These are phyloP conservation scores for Drosophila lini DNA, from an alignment of 1,140 invertebrate genomes.

Conservation along the genomic window DNA sequence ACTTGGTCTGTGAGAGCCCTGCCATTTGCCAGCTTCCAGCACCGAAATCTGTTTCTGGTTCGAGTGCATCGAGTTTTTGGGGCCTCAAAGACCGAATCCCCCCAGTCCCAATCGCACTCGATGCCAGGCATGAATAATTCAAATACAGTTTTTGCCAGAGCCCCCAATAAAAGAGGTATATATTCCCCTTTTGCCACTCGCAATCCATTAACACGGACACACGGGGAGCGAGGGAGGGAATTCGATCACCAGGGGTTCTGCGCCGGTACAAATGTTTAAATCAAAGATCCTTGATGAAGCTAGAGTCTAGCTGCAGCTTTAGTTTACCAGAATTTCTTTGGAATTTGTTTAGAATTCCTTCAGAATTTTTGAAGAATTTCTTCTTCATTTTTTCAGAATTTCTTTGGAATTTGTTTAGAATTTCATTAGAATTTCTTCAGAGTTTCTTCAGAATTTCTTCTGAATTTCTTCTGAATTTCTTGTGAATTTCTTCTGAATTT, in stretches of 20 bases:
- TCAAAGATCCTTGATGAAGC: neutral
- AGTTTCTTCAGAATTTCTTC: too few species aligned
- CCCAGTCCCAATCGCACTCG: constrained; percentile 20
- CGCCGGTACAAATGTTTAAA: neutral
- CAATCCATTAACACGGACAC: constrained; percentile 22
- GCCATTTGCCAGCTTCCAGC: neutral
- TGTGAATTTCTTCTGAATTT: too few species aligned
- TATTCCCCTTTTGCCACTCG: neutral
- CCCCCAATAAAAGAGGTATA: neutral
- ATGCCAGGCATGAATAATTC: constrained; percentile 37
- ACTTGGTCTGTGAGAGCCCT: constrained; percentile 3
- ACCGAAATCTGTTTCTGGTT: neutral
- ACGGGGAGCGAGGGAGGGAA: neutral
- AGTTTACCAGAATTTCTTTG: too few species aligned
- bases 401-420: too few species aligned
- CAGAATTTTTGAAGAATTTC: too few species aligned
- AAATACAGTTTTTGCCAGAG: constrained; percentile 20
- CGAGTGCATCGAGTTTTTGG: constrained; percentile 20
- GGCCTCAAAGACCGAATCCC: constrained; percentile 27
- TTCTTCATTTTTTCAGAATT: too few species aligned
- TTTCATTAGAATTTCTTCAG: too few species aligned
- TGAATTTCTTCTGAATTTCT: too few species aligned
- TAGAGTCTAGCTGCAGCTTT: neutral
- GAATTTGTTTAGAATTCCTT: too few species aligned
- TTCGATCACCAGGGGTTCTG: constrained; percentile 14